Base-by-base conservation (phyloP, 2,113 vertebrate species). In the Bufo gargarizans region DNA sequence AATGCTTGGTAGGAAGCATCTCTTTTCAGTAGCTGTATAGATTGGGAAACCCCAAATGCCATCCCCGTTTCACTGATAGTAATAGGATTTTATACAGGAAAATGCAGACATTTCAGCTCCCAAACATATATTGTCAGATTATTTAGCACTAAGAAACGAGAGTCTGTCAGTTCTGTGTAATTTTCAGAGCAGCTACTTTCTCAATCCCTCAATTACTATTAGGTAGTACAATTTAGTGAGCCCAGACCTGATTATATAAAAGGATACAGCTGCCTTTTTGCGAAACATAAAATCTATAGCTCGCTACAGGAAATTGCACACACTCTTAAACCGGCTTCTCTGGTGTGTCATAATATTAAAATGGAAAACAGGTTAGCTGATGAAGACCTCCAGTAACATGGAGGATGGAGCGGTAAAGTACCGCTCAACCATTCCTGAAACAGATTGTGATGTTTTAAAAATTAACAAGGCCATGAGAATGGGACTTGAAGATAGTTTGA, bases 241-340 rank as follows among this genome's bases (percentile, higher is more conserved):
- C 63, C 7, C 56, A 76, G 50, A 77, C 74, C 59, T 53, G 76
- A 74, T 49, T 65, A 69, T 87, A 53, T 87, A 55, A 87, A 80
- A 79, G 63, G 77, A 67, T 80, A 76, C 69, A 56, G 67, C 83
- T 85, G 83, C 69, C 16, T 85, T 61, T 74, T 85, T 59, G 50
- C 16, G 6, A 58, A 84, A 71, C 82, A 78, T 79, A 71, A 87
- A 79, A 71, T 71, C 61, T 50, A 87, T 80, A 47, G 50, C 50
- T 47, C 47, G 86, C 86, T 55, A 71, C 77, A 87, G 77, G 86
- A 87, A 87, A 87, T 87, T 87, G 61, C 77, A 87, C 77, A 69
- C 77, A 20, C 77, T 87, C 77, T 79, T 17, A 87, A 87, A 87
- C 47, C 17, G 58, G 74, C 59, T 63, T 78, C 50, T 87, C 76